Evolutionary conservation across 2,888 invertebrate genomes (phyloP).

Genomic region (Drosophila neonasuta): DNA sequence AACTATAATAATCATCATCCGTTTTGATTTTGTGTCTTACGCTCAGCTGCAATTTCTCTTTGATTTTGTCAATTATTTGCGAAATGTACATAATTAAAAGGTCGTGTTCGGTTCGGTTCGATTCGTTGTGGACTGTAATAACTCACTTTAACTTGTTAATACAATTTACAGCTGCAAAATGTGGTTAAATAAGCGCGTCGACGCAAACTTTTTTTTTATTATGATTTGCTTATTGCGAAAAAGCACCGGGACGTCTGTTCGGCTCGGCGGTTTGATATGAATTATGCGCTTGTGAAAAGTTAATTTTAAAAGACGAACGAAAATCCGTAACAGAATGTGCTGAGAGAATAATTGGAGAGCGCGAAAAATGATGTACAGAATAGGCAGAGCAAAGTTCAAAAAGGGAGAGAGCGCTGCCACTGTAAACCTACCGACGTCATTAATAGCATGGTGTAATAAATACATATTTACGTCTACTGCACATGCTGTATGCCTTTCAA

Average conservation of each 20-base stretch:
- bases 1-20: conserved; percentile 26
- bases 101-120: not conserved
- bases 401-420: not conserved
- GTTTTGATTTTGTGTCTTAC: conserved; percentile 52
- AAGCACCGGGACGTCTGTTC: conserved; percentile 42
- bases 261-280: conserved; percentile 32
- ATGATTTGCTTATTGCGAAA: conserved; percentile 16
- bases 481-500: too few relatives aligned
- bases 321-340: conserved; percentile 12
- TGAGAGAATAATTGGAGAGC: conserved; percentile 9
- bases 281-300: conserved; percentile 27
- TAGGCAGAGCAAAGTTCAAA: conserved; percentile 1
- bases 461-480: not conserved
- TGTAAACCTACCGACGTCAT: not conserved
- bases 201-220: conserved; percentile 29
- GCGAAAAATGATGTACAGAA: conserved; percentile 4
- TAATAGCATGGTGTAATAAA: conserved; percentile 1
- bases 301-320: conserved; percentile 33
- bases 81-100: conserved; percentile 58
- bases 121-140: too few relatives aligned
- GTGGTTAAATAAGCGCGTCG: conserved; percentile 36
- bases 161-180: conserved; percentile 14
- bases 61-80: conserved; percentile 65
- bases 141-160: conserved; percentile 50
- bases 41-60: conserved; percentile 66